Evolutionary conservation across 2,797 vertebrate species (phyloP).

Genomic region (Pelodytes ibericus): DNA sequence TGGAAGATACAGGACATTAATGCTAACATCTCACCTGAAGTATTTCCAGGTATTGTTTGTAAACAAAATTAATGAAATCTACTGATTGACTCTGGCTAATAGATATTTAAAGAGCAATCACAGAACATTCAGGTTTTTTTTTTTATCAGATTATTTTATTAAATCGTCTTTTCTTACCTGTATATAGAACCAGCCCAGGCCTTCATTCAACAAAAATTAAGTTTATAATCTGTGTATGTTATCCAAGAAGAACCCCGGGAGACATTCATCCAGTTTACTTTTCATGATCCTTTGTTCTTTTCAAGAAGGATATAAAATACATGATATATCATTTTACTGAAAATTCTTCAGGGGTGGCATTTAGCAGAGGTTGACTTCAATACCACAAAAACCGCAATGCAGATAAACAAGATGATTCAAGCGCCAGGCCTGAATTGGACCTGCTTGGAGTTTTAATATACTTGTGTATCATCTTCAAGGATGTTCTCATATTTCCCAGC

Average conservation of each 20-base stretch:
- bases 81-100: no score
- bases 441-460: slow-evolving; percentile 23
- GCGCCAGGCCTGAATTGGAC: slow-evolving; percentile 36
- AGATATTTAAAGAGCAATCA: no score
- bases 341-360: slow-evolving; percentile 36
- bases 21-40: no score
- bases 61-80: no score
- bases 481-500: slow-evolving; percentile 35
- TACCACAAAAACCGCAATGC: slow-evolving; percentile 34
- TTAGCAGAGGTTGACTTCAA: slow-evolving; percentile 22
- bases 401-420: slow-evolving; percentile 37
- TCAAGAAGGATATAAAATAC: slow-evolving; percentile 24
- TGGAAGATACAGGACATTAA: no score
- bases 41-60: no score
- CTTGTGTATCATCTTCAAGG: slow-evolving; percentile 23
- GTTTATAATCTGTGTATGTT: slow-evolving; percentile 11
- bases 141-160: no score
- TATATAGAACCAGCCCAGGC: neutral
- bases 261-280: slow-evolving; percentile 11
- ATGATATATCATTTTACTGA: slow-evolving; percentile 27
- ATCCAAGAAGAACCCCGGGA: neutral
- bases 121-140: no score
- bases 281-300: slow-evolving; percentile 6
- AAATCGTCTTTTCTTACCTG: no score
- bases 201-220: neutral